Evolutionary conservation across 2,888 invertebrate species (phyloP).

Genomic region (Germaria angustata): DNA sequence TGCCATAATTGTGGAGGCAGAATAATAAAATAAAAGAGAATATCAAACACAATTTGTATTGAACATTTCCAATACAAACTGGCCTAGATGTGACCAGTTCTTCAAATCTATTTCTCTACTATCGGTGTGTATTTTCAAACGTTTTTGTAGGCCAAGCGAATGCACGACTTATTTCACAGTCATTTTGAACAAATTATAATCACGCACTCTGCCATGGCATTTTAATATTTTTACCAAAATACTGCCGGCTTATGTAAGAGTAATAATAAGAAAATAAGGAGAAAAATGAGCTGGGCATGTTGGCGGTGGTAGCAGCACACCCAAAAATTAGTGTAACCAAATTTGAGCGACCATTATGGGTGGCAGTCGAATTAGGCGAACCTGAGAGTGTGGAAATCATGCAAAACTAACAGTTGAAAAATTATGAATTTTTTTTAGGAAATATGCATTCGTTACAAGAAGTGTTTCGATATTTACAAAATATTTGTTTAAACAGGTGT

Average conservation of each 20-base stretch:
- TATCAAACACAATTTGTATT: background rate
- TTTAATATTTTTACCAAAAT: conserved; percentile 20
- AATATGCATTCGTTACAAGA: conserved; percentile 14
- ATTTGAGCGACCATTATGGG: conserved; percentile 28
- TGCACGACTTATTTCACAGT: conserved; percentile 66
- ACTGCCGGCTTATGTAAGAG: too few species aligned
- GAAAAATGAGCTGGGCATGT: background rate
- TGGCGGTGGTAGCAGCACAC: conserved; percentile 29
- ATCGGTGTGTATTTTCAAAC: conserved; percentile 21
- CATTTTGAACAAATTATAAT: conserved; percentile 60
- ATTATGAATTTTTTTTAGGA: conserved; percentile 43
- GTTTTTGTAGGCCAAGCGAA: conserved; percentile 51
- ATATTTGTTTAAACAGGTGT: conserved; percentile 23
- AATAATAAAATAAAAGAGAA: background rate
- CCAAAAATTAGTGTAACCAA: conserved; percentile 52
- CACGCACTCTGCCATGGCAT: conserved; percentile 51
- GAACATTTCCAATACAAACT: conserved; percentile 23
- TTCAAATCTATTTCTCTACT: background rate
- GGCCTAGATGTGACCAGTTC: conserved; percentile 27
- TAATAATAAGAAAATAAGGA: background rate
- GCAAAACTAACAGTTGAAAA: background rate
- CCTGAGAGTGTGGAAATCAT: conserved; percentile 29
- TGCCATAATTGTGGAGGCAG: conserved; percentile 46
- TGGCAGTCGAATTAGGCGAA: conserved; percentile 3
- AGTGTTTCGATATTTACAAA: background rate